Base-by-base conservation (phyloP, 1,140 invertebrate genomes). In the Rhopalosiphum maidis region DNA sequence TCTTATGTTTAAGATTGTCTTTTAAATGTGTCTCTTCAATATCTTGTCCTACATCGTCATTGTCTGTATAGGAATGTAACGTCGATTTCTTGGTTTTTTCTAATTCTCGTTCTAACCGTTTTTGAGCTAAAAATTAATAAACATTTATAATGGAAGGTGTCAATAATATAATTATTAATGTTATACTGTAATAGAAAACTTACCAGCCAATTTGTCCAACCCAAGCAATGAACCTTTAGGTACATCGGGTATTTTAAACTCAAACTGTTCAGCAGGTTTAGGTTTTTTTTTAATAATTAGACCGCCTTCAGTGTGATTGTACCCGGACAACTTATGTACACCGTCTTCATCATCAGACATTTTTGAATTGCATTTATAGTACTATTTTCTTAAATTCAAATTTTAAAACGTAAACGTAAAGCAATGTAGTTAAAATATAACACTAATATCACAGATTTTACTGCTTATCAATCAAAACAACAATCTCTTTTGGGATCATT, bases 251-350 rank as follows among this genome's bases (percentile, higher is more conserved):
- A 97, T 97, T 95, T 98, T 98, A 94, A 97, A 97, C 83, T 97
- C 96, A 87, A 94, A 94, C 91, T 96, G 96, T 93, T 96, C 96
- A 91, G 96, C 96, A 91, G 95, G 96, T 0, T 96, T 96, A 37
- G 96, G 95, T 94, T 97, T 97, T 95, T 99, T 98, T 95, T 97
- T 97, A 41, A 98, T 97, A 91, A 99, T 96, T 83, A 99, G 96
- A 60, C 98, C 98, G 35, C 98, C 98, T 94, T 96, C 95, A 95
- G 97, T 96, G 93, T 96, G 96, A 7, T 96, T 96, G n/a, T 96
- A 96, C 21, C 98, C 98, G 95, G 98, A 98, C 94, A 99, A 96
- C 93, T 97, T 96, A 96, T 98, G 97, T 91, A 99, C 94, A 94
- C 95, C 95, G 94, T 96, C 95, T 89, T 97, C 96, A 25, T 94